Conservation (phyloP, 2,888 invertebrate genomes). For the Tenthredo mesomela region DNA sequence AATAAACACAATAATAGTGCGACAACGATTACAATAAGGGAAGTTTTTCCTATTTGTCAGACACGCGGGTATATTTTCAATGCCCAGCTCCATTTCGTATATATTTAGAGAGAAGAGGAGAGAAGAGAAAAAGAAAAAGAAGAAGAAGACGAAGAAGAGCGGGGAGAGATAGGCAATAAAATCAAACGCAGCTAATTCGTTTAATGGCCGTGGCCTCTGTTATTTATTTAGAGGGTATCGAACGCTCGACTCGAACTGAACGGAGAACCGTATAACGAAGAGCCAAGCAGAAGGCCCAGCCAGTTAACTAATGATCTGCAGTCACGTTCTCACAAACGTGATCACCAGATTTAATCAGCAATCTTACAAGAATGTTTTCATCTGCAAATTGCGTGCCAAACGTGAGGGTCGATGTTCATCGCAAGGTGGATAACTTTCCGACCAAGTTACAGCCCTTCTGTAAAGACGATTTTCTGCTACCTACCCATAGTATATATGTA, state of each 20-base stretch:
- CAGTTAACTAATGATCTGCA: constrained; percentile 64
- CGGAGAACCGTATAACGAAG: neutral
- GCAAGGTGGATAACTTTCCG: neutral
- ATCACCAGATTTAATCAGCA: constrained; percentile 71
- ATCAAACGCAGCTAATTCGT: constrained; percentile 73
- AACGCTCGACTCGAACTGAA: constrained; percentile 49
- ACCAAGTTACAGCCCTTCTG: neutral
- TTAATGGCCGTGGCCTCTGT: constrained; percentile 70
- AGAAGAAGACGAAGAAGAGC: neutral
- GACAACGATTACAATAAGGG: neutral
- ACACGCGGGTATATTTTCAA: neutral
- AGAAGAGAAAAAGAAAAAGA: neutral
- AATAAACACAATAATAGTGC: neutral
- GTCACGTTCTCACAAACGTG: constrained; percentile 74
- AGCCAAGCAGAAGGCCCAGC: constrained; percentile 59
- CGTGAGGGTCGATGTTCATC: neutral
- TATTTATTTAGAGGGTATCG: constrained; percentile 72
- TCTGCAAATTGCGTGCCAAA: constrained; percentile 46
- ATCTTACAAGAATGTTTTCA: constrained; percentile 53
- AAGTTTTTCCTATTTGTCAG: neutral
- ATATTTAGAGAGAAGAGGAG: neutral
- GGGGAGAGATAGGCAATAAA: constrained; percentile 65
- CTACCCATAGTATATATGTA: neutral
- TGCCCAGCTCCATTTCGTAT: neutral
- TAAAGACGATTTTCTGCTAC: neutral